Base-by-base conservation (phyloP, 2,113 vertebrate species). In the Eupsittula cactorum region DNA sequence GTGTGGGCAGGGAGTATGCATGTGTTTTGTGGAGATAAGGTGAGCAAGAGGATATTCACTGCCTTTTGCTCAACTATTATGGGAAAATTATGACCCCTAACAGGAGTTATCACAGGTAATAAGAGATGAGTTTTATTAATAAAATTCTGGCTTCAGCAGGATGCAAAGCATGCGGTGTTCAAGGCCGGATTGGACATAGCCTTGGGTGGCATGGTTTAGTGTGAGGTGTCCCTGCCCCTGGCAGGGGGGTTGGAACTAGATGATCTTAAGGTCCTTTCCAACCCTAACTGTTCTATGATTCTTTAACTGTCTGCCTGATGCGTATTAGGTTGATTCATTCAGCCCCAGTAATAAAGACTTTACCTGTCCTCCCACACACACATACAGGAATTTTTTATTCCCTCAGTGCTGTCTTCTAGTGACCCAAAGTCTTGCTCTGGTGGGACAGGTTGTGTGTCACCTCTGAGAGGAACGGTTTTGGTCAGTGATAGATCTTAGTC, bases 321-420 rank as follows among this genome's bases (percentile, higher is more conserved):
- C 3, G 0, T 17, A 5, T 24, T 47, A 37, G 33, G 18, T 62
- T 89, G 65, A 8, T 31, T 84, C 0, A 0, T 59, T 78, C 46
- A 59, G 76, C n/a, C n/a, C 17, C 27, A 19, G 44, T 83, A 37
- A 55, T 67, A 41, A 15, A 82, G 75, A 53, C 16, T 23, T 67
- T 13, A 75, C 35, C 41, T 82, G 60, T 86, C 88, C 29, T 92
- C 80, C 88, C 83, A 49, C 55, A 16, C 60, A 64, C 10, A 44
- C 15, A 10, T 9, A 18, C 64, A 84, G 73, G 50, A 59, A 23
- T 44, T 29, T 69, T 31, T 60, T 53, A 68, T 83, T 75, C 52
- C n/a, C 42, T 52, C 52, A 71, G 47, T 1, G 1, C 35, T 78
- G 80, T 63, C 73, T 70, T 23, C 6, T 10, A 27, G 68, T 88